Conservation (phyloP, 2,888 invertebrate species). For the Nineta flava region DNA sequence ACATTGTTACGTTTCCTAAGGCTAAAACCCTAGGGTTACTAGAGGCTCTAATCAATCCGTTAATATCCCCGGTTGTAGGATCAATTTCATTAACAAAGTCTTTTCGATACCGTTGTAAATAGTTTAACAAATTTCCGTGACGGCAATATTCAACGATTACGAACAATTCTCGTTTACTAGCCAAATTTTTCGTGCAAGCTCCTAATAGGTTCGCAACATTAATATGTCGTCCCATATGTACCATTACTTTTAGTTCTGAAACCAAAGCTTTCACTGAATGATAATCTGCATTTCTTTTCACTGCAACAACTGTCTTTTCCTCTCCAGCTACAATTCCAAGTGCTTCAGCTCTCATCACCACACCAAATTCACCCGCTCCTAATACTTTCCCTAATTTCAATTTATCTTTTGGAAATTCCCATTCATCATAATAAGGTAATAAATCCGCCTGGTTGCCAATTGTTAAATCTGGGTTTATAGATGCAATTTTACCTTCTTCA, state of each 20-base stretch:
- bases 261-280: slow-evolving; percentile 75
- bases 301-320: slow-evolving; percentile 68
- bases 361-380: slow-evolving; percentile 90
- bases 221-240: slow-evolving; percentile 83
- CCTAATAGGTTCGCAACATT: slow-evolving; percentile 92
- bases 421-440: slow-evolving; percentile 78
- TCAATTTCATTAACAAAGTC: slow-evolving; percentile 73
- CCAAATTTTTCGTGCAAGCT: slow-evolving; percentile 73
- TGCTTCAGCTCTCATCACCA: slow-evolving; percentile 77
- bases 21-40: slow-evolving; percentile 39
- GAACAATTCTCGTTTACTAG: slow-evolving; percentile 78
- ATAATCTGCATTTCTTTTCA: slow-evolving; percentile 72
- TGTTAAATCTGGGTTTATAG: slow-evolving; percentile 74
- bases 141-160: slow-evolving; percentile 92
- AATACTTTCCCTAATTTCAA: slow-evolving; percentile 56
- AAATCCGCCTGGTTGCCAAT: slow-evolving; percentile 87
- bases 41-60: slow-evolving; percentile 41
- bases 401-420: slow-evolving; percentile 82
- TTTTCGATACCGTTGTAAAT: slow-evolving; percentile 63
- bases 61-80: slow-evolving; percentile 47
- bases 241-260: slow-evolving; percentile 90
- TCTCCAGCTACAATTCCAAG: slow-evolving; percentile 62
- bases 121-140: slow-evolving; percentile 83
- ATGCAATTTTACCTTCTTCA: slow-evolving; percentile 60
- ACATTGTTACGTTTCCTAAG: slow-evolving; percentile 28